These are phyloP conservation scores for Clivina fossor DNA, from an alignment of 2,888 invertebrate species.

Conservation along the genomic window DNA sequence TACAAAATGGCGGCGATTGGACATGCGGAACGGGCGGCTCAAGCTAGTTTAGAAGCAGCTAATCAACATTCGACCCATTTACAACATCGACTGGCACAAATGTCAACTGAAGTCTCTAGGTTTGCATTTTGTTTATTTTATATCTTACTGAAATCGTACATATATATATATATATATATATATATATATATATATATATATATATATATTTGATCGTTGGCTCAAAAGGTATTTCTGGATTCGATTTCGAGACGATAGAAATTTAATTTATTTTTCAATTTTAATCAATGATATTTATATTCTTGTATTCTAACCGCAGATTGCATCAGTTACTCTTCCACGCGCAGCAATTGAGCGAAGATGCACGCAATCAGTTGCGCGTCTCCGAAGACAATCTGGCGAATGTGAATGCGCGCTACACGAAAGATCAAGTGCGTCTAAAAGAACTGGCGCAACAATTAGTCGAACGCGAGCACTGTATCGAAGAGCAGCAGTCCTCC, in stretches of 20 bases:
- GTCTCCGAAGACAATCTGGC: slow-evolving; percentile 42
- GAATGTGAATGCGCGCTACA: slow-evolving; percentile 1
- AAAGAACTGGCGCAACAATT: slow-evolving; percentile 15
- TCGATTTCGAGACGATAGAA: no score
- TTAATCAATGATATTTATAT: no score
- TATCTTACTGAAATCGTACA: no score
- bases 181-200: no score
- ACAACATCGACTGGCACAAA: slow-evolving; percentile 56
- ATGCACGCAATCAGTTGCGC: slow-evolving; percentile 47
- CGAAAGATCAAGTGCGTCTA: slow-evolving; percentile 23
- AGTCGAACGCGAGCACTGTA: not conserved
- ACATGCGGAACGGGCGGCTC: slow-evolving; percentile 56
- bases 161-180: no score
- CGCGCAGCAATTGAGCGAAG: slow-evolving; percentile 56
- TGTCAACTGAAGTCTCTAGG: slow-evolving; percentile 54
- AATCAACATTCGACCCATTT: slow-evolving; percentile 55
- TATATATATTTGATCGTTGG: no score
- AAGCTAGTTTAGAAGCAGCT: slow-evolving; percentile 57
- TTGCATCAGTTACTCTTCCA: slow-evolving; percentile 56
- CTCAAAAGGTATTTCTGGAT: no score
- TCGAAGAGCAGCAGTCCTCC: slow-evolving; percentile 3
- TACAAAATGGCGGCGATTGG: slow-evolving; percentile 64
- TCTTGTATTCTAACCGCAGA: no score
- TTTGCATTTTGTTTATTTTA: no score
- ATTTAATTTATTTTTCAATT: no score